These are phyloP conservation scores for Hydrochoerus hydrochaeris DNA, from an alignment of 2,113 vertebrate genomes.

Conservation along the genomic window DNA sequence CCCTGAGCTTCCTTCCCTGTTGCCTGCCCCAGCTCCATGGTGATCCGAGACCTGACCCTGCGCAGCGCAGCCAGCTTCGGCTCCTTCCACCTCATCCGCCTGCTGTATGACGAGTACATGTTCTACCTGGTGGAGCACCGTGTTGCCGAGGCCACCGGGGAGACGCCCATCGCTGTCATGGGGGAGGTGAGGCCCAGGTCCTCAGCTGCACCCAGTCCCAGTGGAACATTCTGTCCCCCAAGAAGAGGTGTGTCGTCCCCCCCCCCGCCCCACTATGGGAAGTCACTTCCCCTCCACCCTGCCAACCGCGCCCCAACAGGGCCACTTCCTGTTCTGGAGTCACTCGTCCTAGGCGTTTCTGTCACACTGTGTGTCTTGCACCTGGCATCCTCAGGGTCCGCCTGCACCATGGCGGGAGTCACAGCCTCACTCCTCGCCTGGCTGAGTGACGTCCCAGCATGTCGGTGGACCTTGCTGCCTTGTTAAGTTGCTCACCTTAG, in stretches of 20 bases:
- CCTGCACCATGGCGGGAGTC: background rate
- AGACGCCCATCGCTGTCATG: slow-evolving; percentile 98
- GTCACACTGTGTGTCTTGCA: background rate
- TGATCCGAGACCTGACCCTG: slow-evolving; percentile 98
- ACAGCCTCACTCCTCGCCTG: background rate
- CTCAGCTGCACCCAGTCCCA: background rate
- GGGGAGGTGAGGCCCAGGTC: slow-evolving; percentile 91
- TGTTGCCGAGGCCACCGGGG: slow-evolving; percentile 95
- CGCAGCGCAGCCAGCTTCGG: slow-evolving; percentile 98
- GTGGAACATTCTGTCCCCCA: background rate
- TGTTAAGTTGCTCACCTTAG: background rate
- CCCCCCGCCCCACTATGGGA: background rate
- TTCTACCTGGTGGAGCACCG: slow-evolving; percentile 99
- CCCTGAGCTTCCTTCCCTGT: background rate
- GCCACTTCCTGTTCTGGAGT: background rate
- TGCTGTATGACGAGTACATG: slow-evolving; percentile 99
- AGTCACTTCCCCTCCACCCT: background rate
- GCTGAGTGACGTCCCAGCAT: background rate
- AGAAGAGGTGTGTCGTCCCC: no score
- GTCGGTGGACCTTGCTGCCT: background rate
- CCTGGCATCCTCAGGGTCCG: rapidly evolving
- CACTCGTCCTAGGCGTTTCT: background rate
- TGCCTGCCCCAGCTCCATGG: slow-evolving; percentile 93
- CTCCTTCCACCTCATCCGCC: slow-evolving; percentile 98
- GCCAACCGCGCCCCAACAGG: rapidly evolving